Base-by-base conservation (phyloP, 2,113 vertebrate genomes). In the Gambusia holbrooki region DNA sequence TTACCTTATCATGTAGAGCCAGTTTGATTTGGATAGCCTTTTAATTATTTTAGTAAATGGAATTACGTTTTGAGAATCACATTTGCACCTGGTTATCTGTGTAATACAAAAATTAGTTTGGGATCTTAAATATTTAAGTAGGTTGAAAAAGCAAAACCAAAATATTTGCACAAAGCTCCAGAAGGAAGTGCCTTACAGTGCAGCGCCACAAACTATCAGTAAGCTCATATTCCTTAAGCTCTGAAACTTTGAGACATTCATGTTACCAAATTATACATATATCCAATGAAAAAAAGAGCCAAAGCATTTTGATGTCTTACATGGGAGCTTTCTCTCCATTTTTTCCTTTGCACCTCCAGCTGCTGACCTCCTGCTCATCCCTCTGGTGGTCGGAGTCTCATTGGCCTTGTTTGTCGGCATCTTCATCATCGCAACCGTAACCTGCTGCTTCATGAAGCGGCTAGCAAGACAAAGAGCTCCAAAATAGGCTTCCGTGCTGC, bases 381-480 rank as follows among this genome's bases (percentile, higher is more conserved):
- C 96, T 1, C 66, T 97, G 81, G 88, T 96, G 13, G 82, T 94
- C 13, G 96, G 96, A 0, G 83, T 95, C 5, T 95, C 93, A 29
- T 95, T 94, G 0, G 95, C 96, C 33, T 89, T 97, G 12, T 94
- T 97, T 40, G 94, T 96, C 0, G 95, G 96, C 0, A 88, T 96
- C 70, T 75, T 94, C 29, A 91, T 97, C 84, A 94, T 97, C 0
- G 89, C 94, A 7, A 79, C 96, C 0, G 95, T 97, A 60, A 97
- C 96, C 65, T 97, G 96, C 79, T 97, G 96, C 92, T 97, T 97
- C 90, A 96, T 97, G 95, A 96, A 89, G 28, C 92, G 93, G 27
- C 90, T 97, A 66, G 89, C 91, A 1, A 92, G 74, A 71, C 93
- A 92, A 81, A 92, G 93, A 0, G 76, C 80, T 66, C 87, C 6